These are phyloP conservation scores for Hippocampus barbouri DNA, from an alignment of 2,113 vertebrate species.

Conservation along the genomic window DNA sequence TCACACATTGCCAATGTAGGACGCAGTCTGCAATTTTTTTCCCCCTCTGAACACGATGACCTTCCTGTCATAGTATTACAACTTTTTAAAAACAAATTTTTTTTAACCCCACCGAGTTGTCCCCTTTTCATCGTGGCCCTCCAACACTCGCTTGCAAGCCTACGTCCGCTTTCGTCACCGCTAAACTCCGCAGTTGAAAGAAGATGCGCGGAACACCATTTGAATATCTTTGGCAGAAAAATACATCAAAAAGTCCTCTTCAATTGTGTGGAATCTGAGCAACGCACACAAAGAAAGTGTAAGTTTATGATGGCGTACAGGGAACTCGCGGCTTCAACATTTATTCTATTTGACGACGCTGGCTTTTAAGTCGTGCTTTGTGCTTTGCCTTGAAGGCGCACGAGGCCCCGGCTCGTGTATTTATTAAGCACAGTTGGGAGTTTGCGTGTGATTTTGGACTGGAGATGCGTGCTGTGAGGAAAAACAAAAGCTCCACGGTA, in stretches of 20 bases:
- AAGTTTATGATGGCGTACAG: neutral
- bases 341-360: constrained; percentile 17
- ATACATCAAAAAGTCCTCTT: neutral
- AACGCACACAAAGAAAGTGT: neutral
- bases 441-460: constrained; percentile 13
- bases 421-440: constrained; percentile 1
- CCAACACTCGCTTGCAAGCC: neutral
- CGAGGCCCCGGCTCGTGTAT: constrained; percentile 1
- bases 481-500: constrained; percentile 37
- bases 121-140: neutral
- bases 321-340: constrained; percentile 6
- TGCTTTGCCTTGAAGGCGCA: constrained; percentile 31
- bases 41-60: neutral
- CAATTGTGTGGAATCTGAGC: constrained; percentile 1
- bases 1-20: neutral
- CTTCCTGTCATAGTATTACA: neutral
- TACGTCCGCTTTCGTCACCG: neutral
- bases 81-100: neutral
- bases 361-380: constrained; percentile 19
- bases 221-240: neutral
- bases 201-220: neutral
- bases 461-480: constrained; percentile 5
- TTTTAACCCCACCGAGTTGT: neutral
- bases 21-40: neutral
- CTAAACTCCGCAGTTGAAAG: neutral